These are phyloP conservation scores for Apteryx mantelli DNA, from an alignment of 2,113 vertebrate genomes.

Conservation along the genomic window DNA sequence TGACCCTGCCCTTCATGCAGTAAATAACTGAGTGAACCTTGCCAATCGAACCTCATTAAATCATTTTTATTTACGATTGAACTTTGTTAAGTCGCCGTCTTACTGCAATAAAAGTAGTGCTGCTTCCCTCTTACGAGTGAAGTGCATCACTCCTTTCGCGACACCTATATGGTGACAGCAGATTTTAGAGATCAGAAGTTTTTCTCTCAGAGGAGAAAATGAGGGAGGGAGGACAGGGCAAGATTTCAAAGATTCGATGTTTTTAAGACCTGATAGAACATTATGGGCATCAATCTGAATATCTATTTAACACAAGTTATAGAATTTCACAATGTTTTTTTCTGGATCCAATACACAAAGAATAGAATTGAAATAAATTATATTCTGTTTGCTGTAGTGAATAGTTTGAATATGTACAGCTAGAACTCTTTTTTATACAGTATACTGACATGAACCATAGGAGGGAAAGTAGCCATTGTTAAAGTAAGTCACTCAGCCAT, in stretches of 20 bases:
- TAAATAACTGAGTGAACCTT: too few species aligned
- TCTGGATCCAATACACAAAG: not conserved
- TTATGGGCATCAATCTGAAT: not conserved
- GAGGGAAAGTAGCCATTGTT: not conserved
- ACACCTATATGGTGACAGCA: not conserved
- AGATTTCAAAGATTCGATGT: accelerated
- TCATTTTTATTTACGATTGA: too few species aligned
- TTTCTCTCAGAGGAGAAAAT: not conserved
- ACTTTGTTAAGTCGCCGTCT: too few species aligned
- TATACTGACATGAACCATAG: not conserved
- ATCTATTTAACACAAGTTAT: not conserved
- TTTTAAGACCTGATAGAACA: not conserved
- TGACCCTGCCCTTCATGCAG: too few species aligned
- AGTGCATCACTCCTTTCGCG: too few species aligned
- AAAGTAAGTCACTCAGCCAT: not conserved
- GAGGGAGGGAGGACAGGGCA: not conserved
- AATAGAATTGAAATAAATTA: not conserved
- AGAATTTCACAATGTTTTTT: not conserved
- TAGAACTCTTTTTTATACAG: not conserved
- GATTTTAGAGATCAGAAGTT: not conserved
- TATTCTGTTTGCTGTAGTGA: not conserved
- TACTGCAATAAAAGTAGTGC: too few species aligned
- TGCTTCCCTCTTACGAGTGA: too few species aligned
- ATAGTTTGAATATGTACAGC: not conserved
- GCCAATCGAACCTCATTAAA: too few species aligned